Evolutionary conservation across 2,797 vertebrate species (phyloP).

Genomic region (Sebastes baramenuke): DNA sequence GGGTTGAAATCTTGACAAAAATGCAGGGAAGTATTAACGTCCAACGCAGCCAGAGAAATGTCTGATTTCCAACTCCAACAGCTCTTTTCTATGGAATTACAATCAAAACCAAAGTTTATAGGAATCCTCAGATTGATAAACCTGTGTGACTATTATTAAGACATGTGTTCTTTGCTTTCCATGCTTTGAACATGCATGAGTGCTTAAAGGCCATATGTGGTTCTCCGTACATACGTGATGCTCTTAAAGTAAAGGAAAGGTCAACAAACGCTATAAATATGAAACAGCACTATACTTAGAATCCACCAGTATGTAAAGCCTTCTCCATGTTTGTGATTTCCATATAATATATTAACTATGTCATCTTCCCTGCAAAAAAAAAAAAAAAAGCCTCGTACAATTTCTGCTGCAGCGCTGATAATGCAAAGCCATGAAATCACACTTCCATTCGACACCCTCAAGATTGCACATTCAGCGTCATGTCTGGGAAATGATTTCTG

Average conservation of each 20-base stretch:
- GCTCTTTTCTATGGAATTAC: conserved; percentile 4
- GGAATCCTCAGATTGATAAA: conserved; percentile 3
- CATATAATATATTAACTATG: neutral
- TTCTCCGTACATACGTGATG: neutral
- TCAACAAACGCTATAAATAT: conserved; percentile 22
- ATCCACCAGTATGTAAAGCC: neutral
- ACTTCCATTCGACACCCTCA: conserved; percentile 52
- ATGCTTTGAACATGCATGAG: conserved; percentile 1
- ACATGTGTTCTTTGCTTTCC: neutral
- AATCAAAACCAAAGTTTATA: conserved; percentile 25
- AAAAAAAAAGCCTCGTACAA: neutral
- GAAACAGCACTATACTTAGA: neutral
- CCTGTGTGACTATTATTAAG: neutral
- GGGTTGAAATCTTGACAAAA: conserved; percentile 5
- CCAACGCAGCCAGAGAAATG: conserved; percentile 10
- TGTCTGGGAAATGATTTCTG: conserved; percentile 40
- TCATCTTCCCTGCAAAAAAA: neutral
- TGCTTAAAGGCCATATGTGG: conserved; percentile 1
- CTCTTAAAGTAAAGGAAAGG: conserved; percentile 8
- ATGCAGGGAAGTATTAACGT: conserved; percentile 2
- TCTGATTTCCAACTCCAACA: neutral
- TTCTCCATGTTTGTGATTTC: neutral
- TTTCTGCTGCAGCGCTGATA: conserved; percentile 17
- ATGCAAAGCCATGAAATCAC: conserved; percentile 43
- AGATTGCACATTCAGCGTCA: conserved; percentile 56